Conservation (phyloP, 2,113 vertebrate species). For the Chlorodrepanis virens region DNA sequence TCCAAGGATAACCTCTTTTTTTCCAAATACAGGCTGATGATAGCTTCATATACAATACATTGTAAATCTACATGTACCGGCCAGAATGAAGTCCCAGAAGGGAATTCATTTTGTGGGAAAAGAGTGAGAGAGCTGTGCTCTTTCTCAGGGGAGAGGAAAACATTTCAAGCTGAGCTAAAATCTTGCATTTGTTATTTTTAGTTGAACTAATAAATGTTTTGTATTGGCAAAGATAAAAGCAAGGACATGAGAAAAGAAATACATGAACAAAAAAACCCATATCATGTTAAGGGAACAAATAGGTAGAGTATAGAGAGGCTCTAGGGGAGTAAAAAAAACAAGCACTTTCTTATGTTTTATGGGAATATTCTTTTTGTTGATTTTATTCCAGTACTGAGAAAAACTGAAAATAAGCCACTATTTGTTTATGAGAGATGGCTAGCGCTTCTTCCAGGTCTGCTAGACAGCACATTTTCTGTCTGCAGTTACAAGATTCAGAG, state of each 20-base stretch:
- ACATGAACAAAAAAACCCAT: neutral
- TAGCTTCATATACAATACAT: neutral
- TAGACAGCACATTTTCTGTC: neutral
- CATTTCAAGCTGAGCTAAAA: conserved; percentile 1
- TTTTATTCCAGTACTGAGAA: neutral
- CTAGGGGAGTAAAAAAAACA: neutral
- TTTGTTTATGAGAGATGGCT: neutral
- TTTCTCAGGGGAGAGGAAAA: conserved; percentile 33
- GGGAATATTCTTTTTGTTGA: neutral
- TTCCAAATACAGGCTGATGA: neutral
- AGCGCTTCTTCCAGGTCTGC: neutral
- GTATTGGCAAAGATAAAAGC: conserved; percentile 26
- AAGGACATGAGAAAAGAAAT: neutral
- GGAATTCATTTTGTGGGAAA: conserved; percentile 43
- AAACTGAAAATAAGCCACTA: neutral
- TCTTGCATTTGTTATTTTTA: conserved; percentile 35
- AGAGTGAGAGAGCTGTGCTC: neutral
- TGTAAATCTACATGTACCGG: neutral
- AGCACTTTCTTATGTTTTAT: neutral
- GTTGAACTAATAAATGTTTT: conserved; percentile 1
- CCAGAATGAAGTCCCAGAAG: conserved; percentile 7
- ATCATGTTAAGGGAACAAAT: neutral
- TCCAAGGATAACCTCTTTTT: neutral
- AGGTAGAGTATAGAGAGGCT: neutral
- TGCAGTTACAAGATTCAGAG: neutral